phyloP scores from a whole-genome alignment of 2,888 invertebrate species.

The Drosophila flavopinicola region DNA sequence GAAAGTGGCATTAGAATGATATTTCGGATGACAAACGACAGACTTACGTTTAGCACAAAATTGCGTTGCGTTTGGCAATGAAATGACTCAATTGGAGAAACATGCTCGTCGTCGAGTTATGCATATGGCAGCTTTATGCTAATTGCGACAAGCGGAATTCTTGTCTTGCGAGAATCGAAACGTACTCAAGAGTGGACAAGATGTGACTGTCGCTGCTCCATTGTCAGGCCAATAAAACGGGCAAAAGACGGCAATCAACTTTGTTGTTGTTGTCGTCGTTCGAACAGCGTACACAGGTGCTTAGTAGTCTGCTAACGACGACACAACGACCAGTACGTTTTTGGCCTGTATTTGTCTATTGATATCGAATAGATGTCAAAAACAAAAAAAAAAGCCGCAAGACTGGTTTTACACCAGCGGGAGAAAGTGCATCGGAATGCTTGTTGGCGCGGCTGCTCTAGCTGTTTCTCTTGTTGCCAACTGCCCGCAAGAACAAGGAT shows the following conservation, averaged over 20 bases:
- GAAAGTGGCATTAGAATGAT: slow-evolving; percentile 22
- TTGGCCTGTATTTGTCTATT: slow-evolving; percentile 73
- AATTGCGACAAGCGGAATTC: slow-evolving; percentile 34
- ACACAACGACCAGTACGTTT: slow-evolving; percentile 27
- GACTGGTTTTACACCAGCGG: slow-evolving; percentile 55
- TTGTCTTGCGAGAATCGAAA: slow-evolving; percentile 25
- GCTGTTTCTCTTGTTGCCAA: not conserved
- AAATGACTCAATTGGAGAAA: slow-evolving; percentile 62
- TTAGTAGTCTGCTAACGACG: slow-evolving; percentile 57
- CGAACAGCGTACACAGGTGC: slow-evolving; percentile 59
- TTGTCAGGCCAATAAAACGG: slow-evolving; percentile 65
- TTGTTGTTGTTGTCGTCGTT: slow-evolving; percentile 35
- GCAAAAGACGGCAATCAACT: slow-evolving; percentile 59
- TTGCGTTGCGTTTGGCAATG: slow-evolving; percentile 26
- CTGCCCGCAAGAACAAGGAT: slow-evolving; percentile 14
- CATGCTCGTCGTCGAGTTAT: slow-evolving; percentile 61
- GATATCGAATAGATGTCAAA: slow-evolving; percentile 77
- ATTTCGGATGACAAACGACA: not conserved
- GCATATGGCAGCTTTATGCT: slow-evolving; percentile 62
- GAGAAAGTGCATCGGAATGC: slow-evolving; percentile 75
- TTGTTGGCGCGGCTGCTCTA: slow-evolving; percentile 26
- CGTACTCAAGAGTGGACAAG: slow-evolving; percentile 65
- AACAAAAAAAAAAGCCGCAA: slow-evolving; percentile 46
- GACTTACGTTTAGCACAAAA: slow-evolving; percentile 64
- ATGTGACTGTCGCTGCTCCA: slow-evolving; percentile 63